Base-by-base conservation (phyloP, 2,113 vertebrate genomes). In the Coracopsis vasa region DNA sequence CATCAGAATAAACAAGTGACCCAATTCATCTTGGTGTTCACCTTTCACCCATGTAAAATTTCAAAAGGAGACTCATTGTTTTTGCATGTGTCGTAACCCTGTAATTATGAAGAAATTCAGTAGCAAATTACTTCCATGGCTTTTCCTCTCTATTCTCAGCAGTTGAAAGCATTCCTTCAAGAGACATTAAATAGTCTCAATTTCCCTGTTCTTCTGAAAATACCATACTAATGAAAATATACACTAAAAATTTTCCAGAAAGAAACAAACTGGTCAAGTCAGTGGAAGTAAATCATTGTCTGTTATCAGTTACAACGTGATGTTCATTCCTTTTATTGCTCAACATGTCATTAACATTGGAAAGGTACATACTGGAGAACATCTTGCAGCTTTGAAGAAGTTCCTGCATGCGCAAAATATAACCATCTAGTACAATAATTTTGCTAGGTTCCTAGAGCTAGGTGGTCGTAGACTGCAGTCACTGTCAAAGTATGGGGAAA, bases 21-120 rank as follows among this genome's bases (percentile, higher is more conserved):
- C 86, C 92, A 92, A 73, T 96, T 96, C 92, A 92, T 28, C 33
- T 94, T 89, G 83, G 84, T 94, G 66, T 89, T 97, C 96, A 97
- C 96, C 96, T 97, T 97, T 97, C 95, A 97, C 96, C 95, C 80
- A 96, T 0, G 86, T 91, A 82, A 94, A 91, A 96, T 96, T 95
- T 94, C 95, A 94, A 96, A 97, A 97, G 95, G 56, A 94, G 83
- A 84, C 90, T 88, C 90, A 96, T 92, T 97, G 96, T 96, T 97
- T 95, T 97, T 95, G 66, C n/a, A 96, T 96, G 89, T 96, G 91
- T 93, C 1, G 56, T 91, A 96, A 97, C 88, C 92, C 95, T 92
- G 70, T 96, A 97, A 97, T 97, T 97, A 97, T 80, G 88, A 91
- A 97, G 92, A 97, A 96, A 97, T 96, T 95, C 95, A 95, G 96